Evolutionary conservation across 2,888 invertebrate species (phyloP).

Genomic region (Tiliacea aurago): DNA sequence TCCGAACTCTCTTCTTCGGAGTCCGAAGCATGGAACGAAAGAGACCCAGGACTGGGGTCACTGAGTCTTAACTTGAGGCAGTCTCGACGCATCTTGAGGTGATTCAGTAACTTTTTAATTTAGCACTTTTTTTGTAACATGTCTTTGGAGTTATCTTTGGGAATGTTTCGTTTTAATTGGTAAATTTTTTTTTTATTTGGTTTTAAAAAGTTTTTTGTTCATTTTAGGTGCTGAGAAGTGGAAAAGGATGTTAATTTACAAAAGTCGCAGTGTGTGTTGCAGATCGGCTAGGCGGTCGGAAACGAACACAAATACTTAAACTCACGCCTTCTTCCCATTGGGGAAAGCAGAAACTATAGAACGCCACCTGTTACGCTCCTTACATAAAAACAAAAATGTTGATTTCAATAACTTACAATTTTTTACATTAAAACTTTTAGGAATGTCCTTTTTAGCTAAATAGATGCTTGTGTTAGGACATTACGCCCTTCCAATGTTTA

Average conservation of each 20-base stretch:
- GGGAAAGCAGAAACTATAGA: no score
- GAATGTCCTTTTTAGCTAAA: no score
- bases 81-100: slow-evolving; percentile 84
- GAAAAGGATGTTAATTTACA: neutral
- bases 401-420: no score
- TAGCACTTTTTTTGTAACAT: slow-evolving; percentile 56
- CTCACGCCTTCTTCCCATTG: no score
- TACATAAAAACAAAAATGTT: no score
- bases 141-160: slow-evolving; percentile 70
- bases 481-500: no score
- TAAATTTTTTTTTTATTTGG: slow-evolving; percentile 28
- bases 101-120: slow-evolving; percentile 54
- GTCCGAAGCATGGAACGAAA: slow-evolving; percentile 84
- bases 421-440: no score
- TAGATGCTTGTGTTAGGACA: no score
- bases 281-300: slow-evolving; percentile 25
- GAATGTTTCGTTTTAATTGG: slow-evolving; percentile 66
- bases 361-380: no score
- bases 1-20: slow-evolving; percentile 86
- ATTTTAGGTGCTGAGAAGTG: slow-evolving; percentile 26
- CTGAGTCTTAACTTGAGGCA: slow-evolving; percentile 86
- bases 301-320: no score
- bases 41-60: slow-evolving; percentile 82
- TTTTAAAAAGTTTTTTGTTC: slow-evolving; percentile 15
- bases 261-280: neutral